Evolutionary conservation across 2,113 vertebrate genomes (phyloP).

Genomic region (Myotis yumanensis): DNA sequence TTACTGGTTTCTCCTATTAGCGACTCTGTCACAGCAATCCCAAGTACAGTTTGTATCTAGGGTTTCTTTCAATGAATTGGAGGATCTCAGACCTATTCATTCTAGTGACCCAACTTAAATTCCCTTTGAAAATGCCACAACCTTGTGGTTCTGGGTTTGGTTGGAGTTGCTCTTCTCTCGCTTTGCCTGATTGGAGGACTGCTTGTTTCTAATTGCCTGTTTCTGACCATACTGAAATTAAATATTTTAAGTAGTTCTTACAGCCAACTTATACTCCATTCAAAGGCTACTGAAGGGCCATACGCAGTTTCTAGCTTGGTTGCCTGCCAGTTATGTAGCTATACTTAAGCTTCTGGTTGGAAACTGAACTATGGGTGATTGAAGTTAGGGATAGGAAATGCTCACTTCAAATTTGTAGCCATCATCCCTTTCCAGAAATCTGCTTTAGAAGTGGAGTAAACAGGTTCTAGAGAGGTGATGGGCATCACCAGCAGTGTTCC

Average conservation of each 20-base stretch:
- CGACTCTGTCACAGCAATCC: conserved; percentile 66
- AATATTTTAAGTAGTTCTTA: conserved; percentile 83
- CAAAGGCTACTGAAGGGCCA: conserved; percentile 90
- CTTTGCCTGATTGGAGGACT: conserved; percentile 87
- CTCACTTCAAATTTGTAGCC: conserved; percentile 45
- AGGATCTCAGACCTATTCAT: conserved; percentile 77
- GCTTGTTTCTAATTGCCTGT: conserved; percentile 89
- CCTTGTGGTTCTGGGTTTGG: conserved; percentile 89
- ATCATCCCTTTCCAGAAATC: conserved; percentile 3
- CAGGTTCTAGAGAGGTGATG: not conserved
- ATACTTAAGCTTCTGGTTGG: conserved; percentile 40
- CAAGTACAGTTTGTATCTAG: conserved; percentile 73
- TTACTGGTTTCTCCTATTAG: conserved; percentile 60
- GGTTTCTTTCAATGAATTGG: conserved; percentile 69
- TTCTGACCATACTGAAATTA: conserved; percentile 83
- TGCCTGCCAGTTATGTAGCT: conserved; percentile 31
- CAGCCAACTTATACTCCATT: conserved; percentile 88
- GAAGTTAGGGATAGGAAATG: conserved; percentile 22
- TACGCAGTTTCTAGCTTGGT: conserved; percentile 66
- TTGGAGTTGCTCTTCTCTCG: conserved; percentile 89
- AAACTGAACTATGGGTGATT: conserved; percentile 28
- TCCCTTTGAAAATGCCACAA: conserved; percentile 84
- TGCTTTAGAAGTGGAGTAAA: conserved; percentile 9
- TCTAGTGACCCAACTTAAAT: conserved; percentile 77
- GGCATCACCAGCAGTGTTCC: not conserved